Evolutionary conservation across 2,113 vertebrate genomes (phyloP).

Genomic region (Chaenocephalus aceratus): DNA sequence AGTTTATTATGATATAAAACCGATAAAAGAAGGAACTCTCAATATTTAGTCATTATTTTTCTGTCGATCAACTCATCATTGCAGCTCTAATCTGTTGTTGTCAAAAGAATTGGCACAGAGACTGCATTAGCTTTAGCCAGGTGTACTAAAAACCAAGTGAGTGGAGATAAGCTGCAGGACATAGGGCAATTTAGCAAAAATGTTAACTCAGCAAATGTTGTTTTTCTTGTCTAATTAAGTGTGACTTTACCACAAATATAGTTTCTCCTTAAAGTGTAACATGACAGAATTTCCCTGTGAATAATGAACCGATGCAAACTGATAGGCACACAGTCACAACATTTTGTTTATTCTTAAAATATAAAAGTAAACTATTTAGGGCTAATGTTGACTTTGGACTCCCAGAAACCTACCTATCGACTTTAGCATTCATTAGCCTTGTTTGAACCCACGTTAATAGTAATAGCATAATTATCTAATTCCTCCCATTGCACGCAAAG

Average conservation of each 20-base stretch:
- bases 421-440: neutral
- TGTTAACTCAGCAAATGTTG: neutral
- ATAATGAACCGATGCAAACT: neutral
- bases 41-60: too few relatives aligned
- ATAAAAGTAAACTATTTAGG: neutral
- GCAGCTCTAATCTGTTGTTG: too few relatives aligned
- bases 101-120: too few relatives aligned
- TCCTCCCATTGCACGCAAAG: conserved; percentile 60
- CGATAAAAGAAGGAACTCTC: too few relatives aligned
- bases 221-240: neutral
- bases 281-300: too few relatives aligned
- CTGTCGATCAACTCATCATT: too few relatives aligned
- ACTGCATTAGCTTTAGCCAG: neutral
- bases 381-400: conserved; percentile 5
- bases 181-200: neutral
- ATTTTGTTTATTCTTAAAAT: conserved; percentile 3
- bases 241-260: neutral
- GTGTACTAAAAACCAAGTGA: neutral
- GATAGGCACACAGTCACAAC: neutral
- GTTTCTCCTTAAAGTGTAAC: neutral
- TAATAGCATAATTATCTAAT: conserved; percentile 61
- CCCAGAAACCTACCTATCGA: neutral
- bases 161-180: neutral
- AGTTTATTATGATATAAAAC: too few relatives aligned
- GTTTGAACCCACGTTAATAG: conserved; percentile 3